These are phyloP conservation scores for Linepithema humile DNA, from an alignment of 1,140 invertebrate genomes.

Conservation along the genomic window DNA sequence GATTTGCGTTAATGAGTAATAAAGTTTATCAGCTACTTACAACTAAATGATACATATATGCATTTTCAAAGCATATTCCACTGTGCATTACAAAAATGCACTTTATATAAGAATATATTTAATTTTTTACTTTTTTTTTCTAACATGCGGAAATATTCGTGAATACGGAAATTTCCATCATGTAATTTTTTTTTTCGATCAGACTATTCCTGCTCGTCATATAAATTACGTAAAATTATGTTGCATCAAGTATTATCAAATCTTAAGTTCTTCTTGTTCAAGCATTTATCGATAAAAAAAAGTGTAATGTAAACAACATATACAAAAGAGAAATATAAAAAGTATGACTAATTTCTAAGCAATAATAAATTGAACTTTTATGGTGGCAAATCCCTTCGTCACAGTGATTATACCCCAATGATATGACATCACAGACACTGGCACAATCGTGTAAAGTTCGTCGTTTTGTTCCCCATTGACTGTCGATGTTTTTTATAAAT, in stretches of 20 bases:
- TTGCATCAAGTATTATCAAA: slow-evolving; percentile 50
- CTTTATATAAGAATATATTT: slow-evolving; percentile 70
- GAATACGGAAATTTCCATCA: slow-evolving; percentile 24
- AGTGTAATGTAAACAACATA: slow-evolving; percentile 61
- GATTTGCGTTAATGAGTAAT: slow-evolving; percentile 43
- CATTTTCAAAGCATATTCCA: slow-evolving; percentile 60
- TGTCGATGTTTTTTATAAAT: slow-evolving; percentile 65
- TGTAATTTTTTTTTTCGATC: slow-evolving; percentile 42
- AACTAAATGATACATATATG: slow-evolving; percentile 57
- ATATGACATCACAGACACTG: slow-evolving; percentile 72
- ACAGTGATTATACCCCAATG: neutral
- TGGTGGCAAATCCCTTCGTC: slow-evolving; percentile 27
- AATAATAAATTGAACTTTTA: slow-evolving; percentile 39
- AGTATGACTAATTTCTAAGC: slow-evolving; percentile 57
- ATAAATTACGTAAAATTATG: slow-evolving; percentile 52
- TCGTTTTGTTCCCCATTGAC: slow-evolving; percentile 70
- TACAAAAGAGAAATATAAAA: slow-evolving; percentile 72
- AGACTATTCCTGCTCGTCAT: slow-evolving; percentile 31
- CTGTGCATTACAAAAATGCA: slow-evolving; percentile 70
- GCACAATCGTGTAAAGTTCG: slow-evolving; percentile 59
- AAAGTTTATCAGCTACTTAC: slow-evolving; percentile 61
- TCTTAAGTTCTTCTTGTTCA: slow-evolving; percentile 48
- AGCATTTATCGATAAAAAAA: slow-evolving; percentile 60
- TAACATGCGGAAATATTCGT: slow-evolving; percentile 45
- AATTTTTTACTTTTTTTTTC: slow-evolving; percentile 34